Evolutionary conservation across 2,113 vertebrate genomes (phyloP), one percentile per base, ranked within the genome.

Genomic region (Salvelinus namaycush): DNA sequence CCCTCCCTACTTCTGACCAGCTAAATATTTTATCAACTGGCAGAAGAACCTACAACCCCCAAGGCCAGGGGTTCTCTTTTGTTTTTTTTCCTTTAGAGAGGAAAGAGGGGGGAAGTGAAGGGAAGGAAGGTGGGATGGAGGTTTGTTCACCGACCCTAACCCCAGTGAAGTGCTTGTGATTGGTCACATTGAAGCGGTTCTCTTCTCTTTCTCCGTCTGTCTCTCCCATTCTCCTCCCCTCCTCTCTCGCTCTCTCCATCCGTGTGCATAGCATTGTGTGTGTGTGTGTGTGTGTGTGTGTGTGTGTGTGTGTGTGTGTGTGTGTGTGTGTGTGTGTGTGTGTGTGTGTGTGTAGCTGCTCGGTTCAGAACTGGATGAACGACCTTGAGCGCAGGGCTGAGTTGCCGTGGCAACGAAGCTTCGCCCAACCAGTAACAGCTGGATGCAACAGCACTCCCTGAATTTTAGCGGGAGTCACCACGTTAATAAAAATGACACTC

Each of bases 381-480:
- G 92, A 93, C 92, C 92, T 93, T 93, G 92, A 93, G 91, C 87
- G 77, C 87, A 87, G 90, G 89, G 87, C 89, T 93, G 89, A 81
- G 92, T 93, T 92, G 89, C 90, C 87, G 87, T 91, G 91, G 91
- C 89, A 91, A 93, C 91, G 75, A 87, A 88, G 90, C 92, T 89
- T 91, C 91, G 87, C 85, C 80, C 91, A 93, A 92, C 92, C 90
- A 91, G 91, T 91, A 93, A 93, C 92, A 93, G 92, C 92, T 93
- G 92, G 92, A 93, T 93, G 90, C 90, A 91, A 92, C 92, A 90
- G 88, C 91, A 87, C 92, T 90, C 87, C 83, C 89, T 85, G 92
- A 92, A 91, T 92, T 93, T 92, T 87, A 89, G 90, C 86, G 82
- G 90, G 91, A 93, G 89, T 84, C 77, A 85, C 89, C 84, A 85